A percentile compares a stretch with the other conserved stretches of the same genome.
Evolutionary conservation across 2,113 vertebrate genomes (phyloP).

Genomic region (Strigops habroptila): DNA sequence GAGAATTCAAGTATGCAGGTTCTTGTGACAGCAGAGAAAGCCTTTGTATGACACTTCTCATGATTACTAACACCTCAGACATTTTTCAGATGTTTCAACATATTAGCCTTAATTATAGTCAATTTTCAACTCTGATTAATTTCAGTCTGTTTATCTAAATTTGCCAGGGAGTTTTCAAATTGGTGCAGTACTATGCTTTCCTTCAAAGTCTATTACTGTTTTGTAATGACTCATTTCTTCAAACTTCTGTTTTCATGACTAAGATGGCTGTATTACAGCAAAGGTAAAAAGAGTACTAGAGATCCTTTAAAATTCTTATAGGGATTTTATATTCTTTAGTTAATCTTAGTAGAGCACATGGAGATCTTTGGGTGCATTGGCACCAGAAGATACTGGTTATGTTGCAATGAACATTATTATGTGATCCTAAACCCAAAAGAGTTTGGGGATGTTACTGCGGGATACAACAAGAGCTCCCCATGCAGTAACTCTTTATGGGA

Average conservation of each 20-base stretch:
- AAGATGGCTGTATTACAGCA: not conserved
- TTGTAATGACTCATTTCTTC: not conserved
- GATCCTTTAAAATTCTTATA: not conserved
- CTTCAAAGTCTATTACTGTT: not conserved
- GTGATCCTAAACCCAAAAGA: not conserved
- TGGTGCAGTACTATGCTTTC: not conserved
- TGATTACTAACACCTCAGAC: not conserved
- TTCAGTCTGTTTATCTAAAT: not conserved
- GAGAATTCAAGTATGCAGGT: not conserved
- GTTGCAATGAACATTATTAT: not conserved
- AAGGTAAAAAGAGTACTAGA: not conserved
- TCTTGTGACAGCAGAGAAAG: not conserved
- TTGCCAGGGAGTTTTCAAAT: not conserved
- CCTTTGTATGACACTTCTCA: not conserved
- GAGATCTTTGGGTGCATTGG: not conserved
- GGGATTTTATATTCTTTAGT: not conserved
- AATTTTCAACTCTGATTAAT: not conserved
- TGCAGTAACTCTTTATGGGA: not conserved
- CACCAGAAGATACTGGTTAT: not conserved
- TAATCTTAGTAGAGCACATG: not conserved
- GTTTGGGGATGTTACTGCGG: not conserved
- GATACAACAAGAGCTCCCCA: not conserved
- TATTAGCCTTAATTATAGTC: not conserved
- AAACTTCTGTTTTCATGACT: not conserved
- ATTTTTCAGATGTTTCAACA: not conserved